Percentiles rank a stretch among this genome's conserved stretches.
Conservation (phyloP, 2,113 vertebrate genomes). For the Morone saxatilis region DNA sequence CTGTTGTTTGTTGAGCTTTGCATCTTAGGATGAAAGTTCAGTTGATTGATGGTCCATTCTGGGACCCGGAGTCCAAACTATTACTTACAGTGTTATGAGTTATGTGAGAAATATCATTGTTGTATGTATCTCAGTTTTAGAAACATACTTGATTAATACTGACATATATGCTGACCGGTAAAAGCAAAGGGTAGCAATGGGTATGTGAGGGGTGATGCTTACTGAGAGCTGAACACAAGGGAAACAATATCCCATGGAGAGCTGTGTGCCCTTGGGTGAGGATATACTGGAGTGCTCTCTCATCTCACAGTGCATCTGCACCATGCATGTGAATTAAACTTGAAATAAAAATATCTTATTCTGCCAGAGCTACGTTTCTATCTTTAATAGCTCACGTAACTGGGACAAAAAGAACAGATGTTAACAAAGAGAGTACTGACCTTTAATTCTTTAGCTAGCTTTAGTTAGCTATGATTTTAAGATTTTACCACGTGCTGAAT, state of each 20-base stretch:
- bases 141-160: constrained; percentile 58
- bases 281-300: constrained; percentile 18
- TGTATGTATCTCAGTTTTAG: constrained; percentile 23
- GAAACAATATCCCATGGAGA: constrained; percentile 35
- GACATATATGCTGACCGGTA: constrained; percentile 68
- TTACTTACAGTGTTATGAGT: constrained; percentile 13
- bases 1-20: constrained; percentile 7
- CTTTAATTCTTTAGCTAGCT: neutral
- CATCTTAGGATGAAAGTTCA: neutral
- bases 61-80: neutral
- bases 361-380: neutral
- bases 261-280: constrained; percentile 45
- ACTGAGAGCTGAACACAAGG: constrained; percentile 60
- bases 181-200: constrained; percentile 53
- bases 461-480: neutral
- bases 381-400: neutral
- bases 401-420: neutral
- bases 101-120: constrained; percentile 38
- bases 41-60: constrained; percentile 2
- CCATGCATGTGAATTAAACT: constrained; percentile 8
- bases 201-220: constrained; percentile 51
- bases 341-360: constrained; percentile 1
- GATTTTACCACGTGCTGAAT: neutral
- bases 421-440: neutral
- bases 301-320: constrained; percentile 36